Evolutionary conservation across 2,888 invertebrate species (phyloP).

Genomic region (Plebejus melissa): DNA sequence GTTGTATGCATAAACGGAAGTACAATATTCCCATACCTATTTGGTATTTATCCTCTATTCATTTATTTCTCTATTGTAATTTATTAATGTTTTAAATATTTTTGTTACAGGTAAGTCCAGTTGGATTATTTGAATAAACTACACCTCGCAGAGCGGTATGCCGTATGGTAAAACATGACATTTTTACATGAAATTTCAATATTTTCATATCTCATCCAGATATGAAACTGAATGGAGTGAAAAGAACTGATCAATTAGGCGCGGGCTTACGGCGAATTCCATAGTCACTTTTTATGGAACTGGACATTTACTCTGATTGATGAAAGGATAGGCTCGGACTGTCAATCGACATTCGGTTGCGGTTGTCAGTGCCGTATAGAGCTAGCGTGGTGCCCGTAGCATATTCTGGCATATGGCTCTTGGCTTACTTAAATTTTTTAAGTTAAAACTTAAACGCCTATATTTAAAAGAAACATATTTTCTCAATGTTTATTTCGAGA

Average conservation of each 20-base stretch:
- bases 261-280: neutral
- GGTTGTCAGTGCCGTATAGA: neutral
- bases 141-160: neutral
- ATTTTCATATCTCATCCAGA: neutral
- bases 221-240: neutral
- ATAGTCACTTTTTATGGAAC: slow-evolving; percentile 18
- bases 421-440: too few species aligned
- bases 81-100: neutral
- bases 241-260: slow-evolving; percentile 16
- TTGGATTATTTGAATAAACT: neutral
- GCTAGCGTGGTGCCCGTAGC: neutral
- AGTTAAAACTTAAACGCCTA: too few species aligned
- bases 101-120: slow-evolving; percentile 29
- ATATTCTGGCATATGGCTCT: neutral
- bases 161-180: neutral
- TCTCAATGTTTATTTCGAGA: too few species aligned
- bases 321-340: slow-evolving; percentile 25
- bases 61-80: neutral
- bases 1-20: neutral
- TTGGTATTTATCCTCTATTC: neutral
- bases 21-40: neutral
- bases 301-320: slow-evolving; percentile 27
- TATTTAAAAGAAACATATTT: too few species aligned
- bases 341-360: slow-evolving; percentile 22
- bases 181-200: neutral